Conservation (phyloP, 2,113 vertebrate species). For the Lycaon pictus region DNA sequence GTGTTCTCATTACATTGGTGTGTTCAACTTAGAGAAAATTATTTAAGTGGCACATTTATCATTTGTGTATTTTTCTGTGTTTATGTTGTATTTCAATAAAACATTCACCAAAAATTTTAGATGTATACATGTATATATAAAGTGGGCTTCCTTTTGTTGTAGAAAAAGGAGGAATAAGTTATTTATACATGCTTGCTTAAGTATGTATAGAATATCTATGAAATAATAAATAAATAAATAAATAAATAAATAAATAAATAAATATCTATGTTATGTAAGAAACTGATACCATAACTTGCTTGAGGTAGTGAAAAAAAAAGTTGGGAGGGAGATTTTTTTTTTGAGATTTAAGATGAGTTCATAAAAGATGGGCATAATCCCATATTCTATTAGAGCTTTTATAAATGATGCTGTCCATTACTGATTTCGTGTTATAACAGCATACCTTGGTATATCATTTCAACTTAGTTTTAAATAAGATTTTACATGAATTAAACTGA, state of each 20-base stretch:
- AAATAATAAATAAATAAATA: no score
- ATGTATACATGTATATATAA: neutral
- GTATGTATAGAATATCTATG: neutral
- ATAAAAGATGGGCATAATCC: neutral
- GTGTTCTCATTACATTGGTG: neutral
- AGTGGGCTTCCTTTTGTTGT: neutral
- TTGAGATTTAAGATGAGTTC: neutral
- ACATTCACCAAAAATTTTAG: neutral
- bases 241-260: no score
- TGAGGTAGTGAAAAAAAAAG: neutral
- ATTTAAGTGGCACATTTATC: neutral
- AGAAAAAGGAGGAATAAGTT: neutral
- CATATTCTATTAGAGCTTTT: neutral
- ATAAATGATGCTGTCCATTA: neutral
- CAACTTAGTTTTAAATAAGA: neutral
- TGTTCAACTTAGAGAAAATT: slow-evolving; percentile 9
- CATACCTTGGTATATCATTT: neutral
- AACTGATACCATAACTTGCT: neutral
- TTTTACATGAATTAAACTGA: slow-evolving; percentile 35
- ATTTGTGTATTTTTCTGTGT: slow-evolving; percentile 5
- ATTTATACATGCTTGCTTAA: neutral
- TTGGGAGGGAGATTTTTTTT: neutral
- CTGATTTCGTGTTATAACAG: slow-evolving; percentile 14
- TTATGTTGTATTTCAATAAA: neutral
- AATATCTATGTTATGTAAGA: neutral